Percentiles rank a stretch among this genome's conserved stretches.
Conservation (phyloP, 2,888 invertebrate species). For the Leptopilina myrica region DNA sequence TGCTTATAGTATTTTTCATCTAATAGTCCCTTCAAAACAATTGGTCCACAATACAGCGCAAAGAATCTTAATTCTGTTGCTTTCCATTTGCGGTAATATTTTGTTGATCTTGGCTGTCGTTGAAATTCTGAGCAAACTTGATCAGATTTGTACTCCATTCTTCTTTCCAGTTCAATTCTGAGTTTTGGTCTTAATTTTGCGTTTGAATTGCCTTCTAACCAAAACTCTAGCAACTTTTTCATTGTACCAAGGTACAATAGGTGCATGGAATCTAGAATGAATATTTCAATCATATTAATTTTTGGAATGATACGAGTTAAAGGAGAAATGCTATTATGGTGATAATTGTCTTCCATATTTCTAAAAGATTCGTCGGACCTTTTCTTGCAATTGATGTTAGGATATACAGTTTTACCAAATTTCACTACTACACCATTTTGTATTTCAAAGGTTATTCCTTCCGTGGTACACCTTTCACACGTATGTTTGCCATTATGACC, state of each 20-base stretch:
- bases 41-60: conserved; percentile 56
- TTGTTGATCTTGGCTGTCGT: conserved; percentile 45
- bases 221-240: conserved; percentile 47
- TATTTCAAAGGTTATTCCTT: conserved; percentile 37
- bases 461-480: conserved; percentile 53
- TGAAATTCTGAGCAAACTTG: conserved; percentile 51
- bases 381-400: conserved; percentile 1
- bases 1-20: conserved; percentile 43
- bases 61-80: conserved; percentile 53
- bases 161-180: conserved; percentile 11
- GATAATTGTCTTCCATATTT: conserved; percentile 39
- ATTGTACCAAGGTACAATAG: conserved; percentile 49
- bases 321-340: conserved; percentile 47
- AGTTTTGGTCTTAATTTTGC: conserved; percentile 19
- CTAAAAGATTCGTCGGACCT: conserved; percentile 47
- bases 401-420: conserved; percentile 41
- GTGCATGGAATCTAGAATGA: conserved; percentile 54
- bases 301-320: conserved; percentile 41
- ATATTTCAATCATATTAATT: conserved; percentile 50
- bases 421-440: conserved; percentile 10
- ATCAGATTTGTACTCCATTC: conserved; percentile 28
- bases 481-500: conserved; percentile 53
- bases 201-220: conserved; percentile 36
- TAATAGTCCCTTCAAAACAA: conserved; percentile 52
- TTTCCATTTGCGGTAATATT: conserved; percentile 46